phyloP scores from a whole-genome alignment of 2,797 vertebrate genomes.

The Xenentodon cancila region DNA sequence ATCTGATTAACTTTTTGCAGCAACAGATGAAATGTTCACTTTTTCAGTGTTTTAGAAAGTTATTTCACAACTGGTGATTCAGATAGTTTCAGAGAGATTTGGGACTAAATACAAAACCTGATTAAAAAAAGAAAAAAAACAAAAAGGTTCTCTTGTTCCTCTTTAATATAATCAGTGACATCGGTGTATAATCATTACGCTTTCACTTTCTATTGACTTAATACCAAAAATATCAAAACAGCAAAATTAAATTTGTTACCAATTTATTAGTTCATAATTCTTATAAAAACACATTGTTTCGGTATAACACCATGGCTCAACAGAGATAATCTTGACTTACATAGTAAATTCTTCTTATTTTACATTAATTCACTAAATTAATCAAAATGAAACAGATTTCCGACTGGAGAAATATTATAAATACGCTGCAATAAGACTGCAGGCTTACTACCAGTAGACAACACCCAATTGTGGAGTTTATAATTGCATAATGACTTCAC shows the following conservation, averaged over 20 bases:
- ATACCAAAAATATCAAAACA: background rate
- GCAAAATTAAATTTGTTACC: constrained; percentile 21
- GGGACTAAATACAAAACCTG: no score
- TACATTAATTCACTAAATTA: constrained; percentile 10
- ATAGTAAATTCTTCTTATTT: background rate
- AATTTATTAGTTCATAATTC: constrained; percentile 65
- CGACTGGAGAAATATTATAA: constrained; percentile 6
- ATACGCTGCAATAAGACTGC: constrained; percentile 4
- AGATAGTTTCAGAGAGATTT: no score
- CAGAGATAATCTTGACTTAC: constrained; percentile 32
- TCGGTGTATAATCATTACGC: no score
- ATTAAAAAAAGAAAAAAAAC: no score
- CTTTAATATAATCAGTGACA: no score
- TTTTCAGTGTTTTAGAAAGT: no score
- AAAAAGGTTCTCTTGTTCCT: no score
- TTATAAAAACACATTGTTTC: constrained; percentile 64
- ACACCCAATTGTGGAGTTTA: constrained; percentile 25
- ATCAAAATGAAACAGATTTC: constrained; percentile 16
- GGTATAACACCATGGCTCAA: constrained; percentile 32
- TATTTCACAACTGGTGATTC: no score
- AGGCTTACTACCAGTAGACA: constrained; percentile 10
- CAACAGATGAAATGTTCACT: background rate
- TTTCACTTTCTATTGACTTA: no score
- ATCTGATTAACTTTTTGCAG: constrained; percentile 1
- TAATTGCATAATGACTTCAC: constrained; percentile 41